Conservation (phyloP, 2,888 invertebrate genomes). For the Plutella xylostella region DNA sequence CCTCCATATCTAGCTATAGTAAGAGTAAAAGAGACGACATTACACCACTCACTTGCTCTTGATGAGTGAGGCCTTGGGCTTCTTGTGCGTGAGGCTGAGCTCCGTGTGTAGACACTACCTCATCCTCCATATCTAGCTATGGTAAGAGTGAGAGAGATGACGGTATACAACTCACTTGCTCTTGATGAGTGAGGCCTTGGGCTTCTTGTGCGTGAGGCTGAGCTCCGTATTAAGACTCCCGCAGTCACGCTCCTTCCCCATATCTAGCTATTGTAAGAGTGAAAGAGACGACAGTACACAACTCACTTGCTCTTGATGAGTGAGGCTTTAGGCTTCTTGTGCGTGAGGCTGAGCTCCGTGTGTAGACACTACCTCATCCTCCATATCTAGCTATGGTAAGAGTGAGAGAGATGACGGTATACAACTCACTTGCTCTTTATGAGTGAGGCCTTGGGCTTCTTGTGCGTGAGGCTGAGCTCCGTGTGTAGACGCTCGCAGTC, state of each 20-base stretch:
- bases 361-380: constrained; percentile 81
- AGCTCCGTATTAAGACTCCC: constrained; percentile 81
- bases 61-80: constrained; percentile 70
- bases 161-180: constrained; percentile 77
- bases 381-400: no score
- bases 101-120: constrained; percentile 81
- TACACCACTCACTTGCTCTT: constrained; percentile 77
- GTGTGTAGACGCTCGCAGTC: constrained; percentile 82
- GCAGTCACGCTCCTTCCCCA: constrained; percentile 85
- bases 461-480: constrained; percentile 74
- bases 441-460: constrained; percentile 72
- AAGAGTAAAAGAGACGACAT: no score
- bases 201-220: constrained; percentile 71
- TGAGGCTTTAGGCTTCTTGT: constrained; percentile 72
- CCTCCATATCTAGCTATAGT: no score
- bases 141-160: no score
- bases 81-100: constrained; percentile 72
- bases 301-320: constrained; percentile 74
- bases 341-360: constrained; percentile 74
- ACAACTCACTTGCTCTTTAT: constrained; percentile 73
- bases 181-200: constrained; percentile 71
- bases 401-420: no score
- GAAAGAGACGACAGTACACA: no score
- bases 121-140: no score
- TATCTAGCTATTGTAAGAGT: no score